A percentile compares a stretch with the other conserved stretches of the same genome.
phyloP scores from a whole-genome alignment of 2,113 vertebrate species.

The Cettia cetti region DNA sequence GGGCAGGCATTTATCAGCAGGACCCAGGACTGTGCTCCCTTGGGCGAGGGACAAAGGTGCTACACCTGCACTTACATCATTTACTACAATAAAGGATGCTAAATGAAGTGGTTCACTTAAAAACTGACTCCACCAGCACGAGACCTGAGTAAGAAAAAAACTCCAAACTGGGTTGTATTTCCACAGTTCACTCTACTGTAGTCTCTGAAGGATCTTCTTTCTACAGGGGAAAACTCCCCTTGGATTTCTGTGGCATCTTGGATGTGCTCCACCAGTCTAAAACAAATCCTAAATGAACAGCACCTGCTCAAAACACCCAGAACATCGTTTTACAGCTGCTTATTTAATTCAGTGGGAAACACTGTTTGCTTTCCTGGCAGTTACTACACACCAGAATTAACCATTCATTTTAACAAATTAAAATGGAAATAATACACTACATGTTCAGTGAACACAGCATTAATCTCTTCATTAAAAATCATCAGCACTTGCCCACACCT shows the following conservation, averaged over 20 bases:
- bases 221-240: background rate
- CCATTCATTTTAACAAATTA: background rate
- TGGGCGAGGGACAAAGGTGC: fast-evolving
- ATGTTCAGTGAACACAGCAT: background rate
- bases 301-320: background rate
- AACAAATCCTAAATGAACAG: background rate
- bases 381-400: background rate
- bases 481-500: background rate
- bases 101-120: background rate
- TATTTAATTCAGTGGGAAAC: background rate
- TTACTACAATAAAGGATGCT: background rate
- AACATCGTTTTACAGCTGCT: background rate
- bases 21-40: background rate
- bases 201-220: background rate
- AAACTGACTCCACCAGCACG: background rate
- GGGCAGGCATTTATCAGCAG: background rate
- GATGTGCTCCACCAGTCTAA: background rate
- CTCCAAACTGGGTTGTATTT: background rate
- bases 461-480: background rate
- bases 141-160: background rate
- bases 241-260: background rate
- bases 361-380: background rate
- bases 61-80: background rate
- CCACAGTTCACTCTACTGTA: background rate
- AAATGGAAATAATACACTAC: background rate